phyloP scores from a whole-genome alignment of 2,797 vertebrate species.

The Enteromius thamalakanensis region DNA sequence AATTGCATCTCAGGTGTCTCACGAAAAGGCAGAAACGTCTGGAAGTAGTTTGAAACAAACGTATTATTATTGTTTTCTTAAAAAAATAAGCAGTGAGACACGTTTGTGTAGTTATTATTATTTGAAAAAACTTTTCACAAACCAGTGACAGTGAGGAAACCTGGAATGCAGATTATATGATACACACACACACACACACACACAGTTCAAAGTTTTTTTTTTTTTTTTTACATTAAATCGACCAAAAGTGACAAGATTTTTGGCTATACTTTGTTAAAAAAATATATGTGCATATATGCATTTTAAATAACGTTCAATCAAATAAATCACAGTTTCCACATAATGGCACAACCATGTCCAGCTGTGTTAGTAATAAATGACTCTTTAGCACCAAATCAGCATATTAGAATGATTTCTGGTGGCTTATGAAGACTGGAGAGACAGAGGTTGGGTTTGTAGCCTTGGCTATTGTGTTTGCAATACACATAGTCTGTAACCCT shows the following conservation, averaged over 20 bases:
- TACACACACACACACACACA: background rate
- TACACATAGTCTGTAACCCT: background rate
- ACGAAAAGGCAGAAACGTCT: background rate
- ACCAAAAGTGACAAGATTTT: background rate
- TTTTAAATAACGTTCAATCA: background rate
- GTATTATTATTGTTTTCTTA: background rate
- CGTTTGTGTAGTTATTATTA: background rate
- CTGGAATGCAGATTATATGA: background rate
- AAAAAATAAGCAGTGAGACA: background rate
- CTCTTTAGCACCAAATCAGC: background rate
- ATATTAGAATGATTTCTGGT: background rate
- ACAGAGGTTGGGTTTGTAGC: background rate
- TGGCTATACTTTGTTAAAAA: background rate
- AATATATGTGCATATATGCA: background rate
- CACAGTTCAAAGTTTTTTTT: background rate
- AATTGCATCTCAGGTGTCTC: too few species aligned
- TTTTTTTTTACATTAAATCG: background rate
- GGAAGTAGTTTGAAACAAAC: background rate
- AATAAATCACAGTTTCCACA: background rate
- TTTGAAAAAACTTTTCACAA: background rate
- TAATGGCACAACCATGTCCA: background rate
- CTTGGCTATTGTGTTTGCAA: background rate
- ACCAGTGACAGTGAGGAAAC: background rate
- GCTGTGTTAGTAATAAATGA: background rate
- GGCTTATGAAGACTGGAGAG: background rate